phyloP scores from a whole-genome alignment of 1,140 invertebrate genomes.

The Cydia pomonella region DNA sequence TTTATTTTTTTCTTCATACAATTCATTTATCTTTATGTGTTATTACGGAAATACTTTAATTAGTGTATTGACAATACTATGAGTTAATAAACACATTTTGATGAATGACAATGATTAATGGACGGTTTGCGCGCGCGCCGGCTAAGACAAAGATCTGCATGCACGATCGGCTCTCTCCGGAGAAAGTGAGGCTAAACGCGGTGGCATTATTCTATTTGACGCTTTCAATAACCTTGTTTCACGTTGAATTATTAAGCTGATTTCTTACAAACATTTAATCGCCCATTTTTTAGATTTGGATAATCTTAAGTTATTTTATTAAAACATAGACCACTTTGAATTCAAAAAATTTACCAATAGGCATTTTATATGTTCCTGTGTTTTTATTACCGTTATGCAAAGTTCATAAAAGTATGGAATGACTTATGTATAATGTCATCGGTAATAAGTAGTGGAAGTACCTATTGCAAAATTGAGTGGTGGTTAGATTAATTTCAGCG shows the following conservation, averaged over 20 bases:
- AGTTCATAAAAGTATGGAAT: no score
- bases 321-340: no score
- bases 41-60: no score
- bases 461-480: background rate
- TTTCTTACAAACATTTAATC: background rate
- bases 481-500: background rate
- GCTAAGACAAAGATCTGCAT: constrained; percentile 71
- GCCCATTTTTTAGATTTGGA: no score
- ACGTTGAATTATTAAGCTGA: background rate
- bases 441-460: background rate
- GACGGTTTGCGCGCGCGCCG: constrained; percentile 42
- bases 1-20: no score
- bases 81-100: background rate
- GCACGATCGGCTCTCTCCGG: constrained; percentile 74
- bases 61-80: background rate
- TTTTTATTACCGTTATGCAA: no score
- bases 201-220: constrained; percentile 59
- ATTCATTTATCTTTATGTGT: background rate
- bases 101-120: constrained; percentile 47
- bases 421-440: background rate
- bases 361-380: no score
- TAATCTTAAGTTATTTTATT: no score
- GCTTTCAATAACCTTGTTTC: constrained; percentile 53
- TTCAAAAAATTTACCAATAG: no score
- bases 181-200: constrained; percentile 73